phyloP scores from a whole-genome alignment of 1,140 invertebrate species.

The Amyelois transitella region DNA sequence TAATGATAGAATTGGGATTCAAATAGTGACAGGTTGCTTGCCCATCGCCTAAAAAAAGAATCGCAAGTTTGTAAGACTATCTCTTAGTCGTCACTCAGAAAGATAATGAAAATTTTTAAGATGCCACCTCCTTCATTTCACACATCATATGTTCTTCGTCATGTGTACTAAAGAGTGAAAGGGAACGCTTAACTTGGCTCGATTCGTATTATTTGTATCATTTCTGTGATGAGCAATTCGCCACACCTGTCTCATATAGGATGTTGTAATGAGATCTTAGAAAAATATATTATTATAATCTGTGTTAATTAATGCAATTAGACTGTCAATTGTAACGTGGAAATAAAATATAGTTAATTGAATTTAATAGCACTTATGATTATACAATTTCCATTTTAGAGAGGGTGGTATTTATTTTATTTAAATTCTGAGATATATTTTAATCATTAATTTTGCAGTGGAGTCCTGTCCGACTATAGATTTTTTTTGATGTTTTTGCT shows the following conservation, averaged over 20 bases:
- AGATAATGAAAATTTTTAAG: background rate
- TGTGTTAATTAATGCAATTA: background rate
- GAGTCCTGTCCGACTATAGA: no score
- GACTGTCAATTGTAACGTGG: background rate
- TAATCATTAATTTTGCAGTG: no score
- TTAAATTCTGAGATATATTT: no score
- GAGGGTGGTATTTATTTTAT: background rate
- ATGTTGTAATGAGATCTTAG: conserved; percentile 9
- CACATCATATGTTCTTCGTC: background rate
- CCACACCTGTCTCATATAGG: conserved; percentile 20
- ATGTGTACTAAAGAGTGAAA: conserved; percentile 26
- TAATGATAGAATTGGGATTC: no score
- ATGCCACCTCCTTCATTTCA: background rate
- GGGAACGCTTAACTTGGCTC: conserved; percentile 26
- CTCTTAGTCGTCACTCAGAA: no score
- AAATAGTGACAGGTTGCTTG: no score
- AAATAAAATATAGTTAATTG: background rate
- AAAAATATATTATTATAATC: background rate
- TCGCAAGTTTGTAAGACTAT: no score
- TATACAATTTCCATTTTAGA: background rate
- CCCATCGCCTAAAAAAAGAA: no score
- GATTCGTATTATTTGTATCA: conserved; percentile 42
- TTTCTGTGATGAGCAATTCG: conserved; percentile 29
- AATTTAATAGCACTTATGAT: background rate
- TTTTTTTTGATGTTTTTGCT: no score